Percentiles rank a stretch among this genome's conserved stretches.
These are phyloP conservation scores for Listronotus oregonensis DNA, from an alignment of 1,140 invertebrate species.

Conservation along the genomic window DNA sequence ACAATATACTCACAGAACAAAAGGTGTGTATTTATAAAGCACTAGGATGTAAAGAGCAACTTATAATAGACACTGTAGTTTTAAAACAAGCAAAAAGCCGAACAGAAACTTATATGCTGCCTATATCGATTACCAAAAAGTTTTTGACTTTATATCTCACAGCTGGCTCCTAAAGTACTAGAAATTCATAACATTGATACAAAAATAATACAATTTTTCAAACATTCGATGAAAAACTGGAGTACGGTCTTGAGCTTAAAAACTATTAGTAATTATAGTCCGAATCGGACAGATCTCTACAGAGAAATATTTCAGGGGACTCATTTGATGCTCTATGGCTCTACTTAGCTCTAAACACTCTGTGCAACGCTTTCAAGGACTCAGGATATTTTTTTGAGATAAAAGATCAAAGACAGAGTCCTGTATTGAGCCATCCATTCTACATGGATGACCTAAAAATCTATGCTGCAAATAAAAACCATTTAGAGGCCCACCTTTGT, in stretches of 20 bases:
- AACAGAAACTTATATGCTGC: slow-evolving; percentile 18
- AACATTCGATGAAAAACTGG: too few species aligned
- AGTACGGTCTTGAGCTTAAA: too few species aligned
- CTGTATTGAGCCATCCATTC: not conserved
- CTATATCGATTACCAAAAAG: slow-evolving; percentile 41
- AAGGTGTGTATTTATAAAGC: slow-evolving; percentile 35
- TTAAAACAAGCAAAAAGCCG: slow-evolving; percentile 17
- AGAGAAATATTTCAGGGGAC: not conserved
- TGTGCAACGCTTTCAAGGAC: not conserved
- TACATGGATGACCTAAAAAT: not conserved
- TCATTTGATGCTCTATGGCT: not conserved
- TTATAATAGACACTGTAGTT: slow-evolving; percentile 31
- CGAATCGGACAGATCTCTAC: too few species aligned
- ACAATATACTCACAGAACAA: slow-evolving; percentile 34
- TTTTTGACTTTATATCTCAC: slow-evolving; percentile 31
- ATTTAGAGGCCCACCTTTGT: not conserved
- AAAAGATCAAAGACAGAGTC: not conserved
- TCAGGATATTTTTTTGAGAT: not conserved
- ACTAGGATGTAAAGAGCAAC: slow-evolving; percentile 37
- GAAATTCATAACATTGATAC: slow-evolving; percentile 35
- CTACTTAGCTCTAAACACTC: not conserved
- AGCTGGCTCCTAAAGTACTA: slow-evolving; percentile 35
- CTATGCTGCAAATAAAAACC: not conserved
- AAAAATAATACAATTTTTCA: slow-evolving; percentile 9
- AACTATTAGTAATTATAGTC: too few species aligned